Evolutionary conservation across 2,113 vertebrate species (phyloP), one percentile per base, ranked within the genome.

Genomic region (Ammodytes dubius): DNA sequence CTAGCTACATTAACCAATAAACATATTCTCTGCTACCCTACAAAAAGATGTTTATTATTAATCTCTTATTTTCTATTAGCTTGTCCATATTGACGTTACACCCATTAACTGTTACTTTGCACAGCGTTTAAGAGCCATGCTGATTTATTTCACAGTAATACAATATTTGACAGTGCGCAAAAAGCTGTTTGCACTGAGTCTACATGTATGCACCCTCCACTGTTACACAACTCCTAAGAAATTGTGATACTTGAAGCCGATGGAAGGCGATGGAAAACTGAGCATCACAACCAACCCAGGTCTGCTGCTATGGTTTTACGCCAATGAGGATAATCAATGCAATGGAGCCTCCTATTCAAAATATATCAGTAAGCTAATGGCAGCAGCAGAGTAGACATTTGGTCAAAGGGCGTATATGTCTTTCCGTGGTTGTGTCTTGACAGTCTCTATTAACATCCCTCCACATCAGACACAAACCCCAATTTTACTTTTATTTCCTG

Each of bases 311-410:
- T 0, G 1, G 15, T 70, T 79, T 64, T 70, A 70, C 73, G 73
- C 60, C 49, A 75, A 54, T 59, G 40, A 73, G 50, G 69, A 67
- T 77, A 56, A 82, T 69, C 59, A 74, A 69, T 39, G 19, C 43
- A 7, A 37, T 27, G 4, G 50, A 27, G 27, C 27, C 54, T 76
- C 77, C 60, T 53, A 46, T 45, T 73, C 56, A 66, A 10, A 17
- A 37, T 9, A 35, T 13, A 9, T 43, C 45, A 56, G 27, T 49
- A 27, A 68, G 50, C 27, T 54, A 56, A 63, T 17, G 39, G 47
- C 37, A 77, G 56, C 54, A 45, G 52, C 64, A 57, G 10, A 60
- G 71, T 64, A 7, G 54, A 14, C 15, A 73, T 43, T 17, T 67
- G 39, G 35, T 59, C 49, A 40, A 39, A 37, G 54, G 39, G 56